A percentile compares a stretch with the other conserved stretches of the same genome.
Evolutionary conservation across 2,113 vertebrate genomes (phyloP).

Genomic region (Lasiurus cinereus): DNA sequence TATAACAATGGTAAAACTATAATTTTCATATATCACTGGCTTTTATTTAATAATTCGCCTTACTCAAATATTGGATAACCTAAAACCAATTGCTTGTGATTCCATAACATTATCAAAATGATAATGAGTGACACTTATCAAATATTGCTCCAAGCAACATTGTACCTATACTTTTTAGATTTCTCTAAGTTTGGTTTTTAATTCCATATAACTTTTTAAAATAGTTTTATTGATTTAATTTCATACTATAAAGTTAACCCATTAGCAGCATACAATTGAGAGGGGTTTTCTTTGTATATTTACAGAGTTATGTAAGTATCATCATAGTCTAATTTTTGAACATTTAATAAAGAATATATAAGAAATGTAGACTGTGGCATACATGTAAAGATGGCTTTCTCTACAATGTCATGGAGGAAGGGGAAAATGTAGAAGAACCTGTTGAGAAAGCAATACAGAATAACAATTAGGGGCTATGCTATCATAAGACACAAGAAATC

Average conservation of each 20-base stretch:
- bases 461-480: background rate
- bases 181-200: conserved; percentile 40
- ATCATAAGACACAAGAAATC: conserved; percentile 28
- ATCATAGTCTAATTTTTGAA: background rate
- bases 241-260: background rate
- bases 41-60: conserved; percentile 34
- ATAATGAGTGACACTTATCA: conserved; percentile 25
- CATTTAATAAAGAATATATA: background rate
- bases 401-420: background rate
- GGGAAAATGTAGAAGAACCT: background rate
- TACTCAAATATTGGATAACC: conserved; percentile 9
- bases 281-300: background rate
- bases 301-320: background rate
- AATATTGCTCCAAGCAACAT: background rate
- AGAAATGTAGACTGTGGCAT: background rate
- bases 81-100: conserved; percentile 27
- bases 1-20: background rate
- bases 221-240: background rate
- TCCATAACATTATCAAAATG: conserved; percentile 10
- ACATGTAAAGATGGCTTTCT: background rate
- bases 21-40: background rate
- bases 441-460: background rate
- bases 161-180: background rate
- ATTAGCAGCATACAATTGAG: conserved; percentile 1
- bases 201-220: background rate